Evolutionary conservation across 2,888 invertebrate genomes (phyloP).

Genomic region (Lordiphosa fenestrarum): DNA sequence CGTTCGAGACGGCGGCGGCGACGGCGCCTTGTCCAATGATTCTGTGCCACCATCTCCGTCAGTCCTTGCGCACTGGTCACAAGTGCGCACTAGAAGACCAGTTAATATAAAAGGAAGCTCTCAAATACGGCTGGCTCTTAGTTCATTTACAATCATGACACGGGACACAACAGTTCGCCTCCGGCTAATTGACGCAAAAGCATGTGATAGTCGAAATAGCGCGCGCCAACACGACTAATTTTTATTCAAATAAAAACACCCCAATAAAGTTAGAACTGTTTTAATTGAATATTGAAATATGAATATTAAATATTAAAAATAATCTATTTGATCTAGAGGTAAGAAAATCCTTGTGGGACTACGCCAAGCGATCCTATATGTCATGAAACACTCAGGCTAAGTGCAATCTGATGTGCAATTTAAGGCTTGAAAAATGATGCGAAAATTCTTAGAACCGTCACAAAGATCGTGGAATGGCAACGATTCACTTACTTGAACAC

Average conservation of each 20-base stretch:
- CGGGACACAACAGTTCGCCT: conserved; percentile 52
- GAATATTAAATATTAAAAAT: too few species aligned
- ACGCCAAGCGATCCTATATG: too few species aligned
- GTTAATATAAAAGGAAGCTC: conserved; percentile 67
- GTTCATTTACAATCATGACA: conserved; percentile 68
- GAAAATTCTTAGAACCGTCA: too few species aligned
- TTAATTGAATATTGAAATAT: neutral
- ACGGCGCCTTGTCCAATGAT: conserved; percentile 71
- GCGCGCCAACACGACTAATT: conserved; percentile 13
- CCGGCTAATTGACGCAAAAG: conserved; percentile 3
- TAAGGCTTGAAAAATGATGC: too few species aligned
- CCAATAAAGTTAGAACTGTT: conserved; percentile 1
- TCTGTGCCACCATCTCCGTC: conserved; percentile 43
- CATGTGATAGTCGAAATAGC: conserved; percentile 6
- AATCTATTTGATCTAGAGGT: too few species aligned
- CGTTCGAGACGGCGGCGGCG: conserved; percentile 42
- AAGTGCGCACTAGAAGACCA: conserved; percentile 50
- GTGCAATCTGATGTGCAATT: too few species aligned
- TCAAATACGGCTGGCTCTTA: conserved; percentile 58
- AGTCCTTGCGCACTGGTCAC: conserved; percentile 57
- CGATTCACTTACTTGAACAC: too few species aligned
- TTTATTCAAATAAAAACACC: neutral
- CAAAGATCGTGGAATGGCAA: too few species aligned
- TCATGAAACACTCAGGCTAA: too few species aligned
- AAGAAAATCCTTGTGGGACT: too few species aligned